These are phyloP conservation scores for Calephelis virginiensis DNA, from an alignment of 1,140 invertebrate genomes.

Conservation along the genomic window DNA sequence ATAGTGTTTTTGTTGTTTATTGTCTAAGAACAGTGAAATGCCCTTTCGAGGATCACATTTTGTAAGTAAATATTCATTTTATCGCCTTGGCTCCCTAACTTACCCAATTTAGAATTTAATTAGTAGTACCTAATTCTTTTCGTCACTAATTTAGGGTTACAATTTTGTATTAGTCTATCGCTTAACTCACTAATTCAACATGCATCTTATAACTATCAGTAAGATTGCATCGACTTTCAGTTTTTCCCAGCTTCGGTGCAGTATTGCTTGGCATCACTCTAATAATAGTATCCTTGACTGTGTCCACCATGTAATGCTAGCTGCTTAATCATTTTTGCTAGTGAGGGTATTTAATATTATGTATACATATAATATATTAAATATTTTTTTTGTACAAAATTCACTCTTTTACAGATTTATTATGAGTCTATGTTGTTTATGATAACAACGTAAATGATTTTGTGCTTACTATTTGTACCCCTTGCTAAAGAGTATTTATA, in stretches of 20 bases:
- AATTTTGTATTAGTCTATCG: conserved; percentile 16
- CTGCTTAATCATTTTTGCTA: conserved; percentile 49
- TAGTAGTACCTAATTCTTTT: not conserved
- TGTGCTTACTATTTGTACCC: too few species aligned
- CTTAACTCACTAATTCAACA: conserved; percentile 42
- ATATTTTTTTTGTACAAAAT: too few species aligned
- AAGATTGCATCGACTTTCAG: conserved; percentile 56
- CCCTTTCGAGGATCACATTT: conserved; percentile 67
- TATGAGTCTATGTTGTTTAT: too few species aligned
- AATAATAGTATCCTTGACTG: conserved; percentile 70
- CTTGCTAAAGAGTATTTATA: too few species aligned
- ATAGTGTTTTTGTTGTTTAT: conserved; percentile 33
- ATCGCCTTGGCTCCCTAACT: not conserved
- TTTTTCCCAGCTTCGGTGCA: conserved; percentile 61
- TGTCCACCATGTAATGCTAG: conserved; percentile 44
- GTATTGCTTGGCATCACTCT: conserved; percentile 61
- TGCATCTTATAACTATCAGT: conserved; percentile 25
- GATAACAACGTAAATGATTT: too few species aligned
- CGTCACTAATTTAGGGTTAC: conserved; percentile 4
- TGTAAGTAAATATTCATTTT: conserved; percentile 52
- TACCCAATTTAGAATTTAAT: not conserved
- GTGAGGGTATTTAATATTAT: conserved; percentile 39
- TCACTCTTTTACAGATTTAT: too few species aligned
- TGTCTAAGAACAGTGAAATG: conserved; percentile 56
- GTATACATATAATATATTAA: not conserved